Evolutionary conservation across 2,797 vertebrate species (phyloP).

Genomic region (Triplophysa yarkandensis): DNA sequence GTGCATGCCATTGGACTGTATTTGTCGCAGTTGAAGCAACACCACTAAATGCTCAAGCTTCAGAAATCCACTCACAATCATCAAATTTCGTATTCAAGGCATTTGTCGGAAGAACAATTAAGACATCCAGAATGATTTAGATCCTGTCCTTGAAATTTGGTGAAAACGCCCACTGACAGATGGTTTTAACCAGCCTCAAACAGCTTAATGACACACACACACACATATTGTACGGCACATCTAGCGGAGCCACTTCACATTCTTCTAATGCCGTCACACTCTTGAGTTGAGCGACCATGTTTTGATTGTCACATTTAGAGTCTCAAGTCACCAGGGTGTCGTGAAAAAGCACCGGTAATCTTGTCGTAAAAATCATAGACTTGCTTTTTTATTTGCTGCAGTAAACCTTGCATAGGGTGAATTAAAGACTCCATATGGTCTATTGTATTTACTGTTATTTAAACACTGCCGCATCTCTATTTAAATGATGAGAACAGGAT

Average conservation of each 20-base stretch:
- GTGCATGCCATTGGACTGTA: too few relatives aligned
- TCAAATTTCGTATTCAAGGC: constrained; percentile 19
- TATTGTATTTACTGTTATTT: constrained; percentile 68
- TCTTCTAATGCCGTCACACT: constrained; percentile 6
- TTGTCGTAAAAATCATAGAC: constrained; percentile 75
- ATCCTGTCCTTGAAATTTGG: constrained; percentile 46
- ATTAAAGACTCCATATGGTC: constrained; percentile 77
- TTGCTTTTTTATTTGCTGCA: constrained; percentile 73
- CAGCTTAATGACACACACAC: constrained; percentile 47
- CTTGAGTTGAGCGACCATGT: constrained; percentile 46
- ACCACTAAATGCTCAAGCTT: neutral
- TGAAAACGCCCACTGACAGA: constrained; percentile 47
- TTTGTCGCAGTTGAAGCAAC: too few relatives aligned
- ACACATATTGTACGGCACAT: constrained; percentile 4
- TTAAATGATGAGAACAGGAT: constrained; percentile 66
- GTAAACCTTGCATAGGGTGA: constrained; percentile 71
- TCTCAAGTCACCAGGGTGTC: constrained; percentile 66
- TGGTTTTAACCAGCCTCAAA: constrained; percentile 51
- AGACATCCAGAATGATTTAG: constrained; percentile 40
- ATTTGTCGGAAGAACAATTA: constrained; percentile 4
- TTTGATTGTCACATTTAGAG: constrained; percentile 75
- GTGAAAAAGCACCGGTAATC: constrained; percentile 74
- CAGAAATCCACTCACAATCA: neutral
- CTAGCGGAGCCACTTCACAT: constrained; percentile 16
- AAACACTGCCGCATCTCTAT: constrained; percentile 62